Conservation (phyloP, 2,888 invertebrate species). For the Drosophila vallismaia region DNA sequence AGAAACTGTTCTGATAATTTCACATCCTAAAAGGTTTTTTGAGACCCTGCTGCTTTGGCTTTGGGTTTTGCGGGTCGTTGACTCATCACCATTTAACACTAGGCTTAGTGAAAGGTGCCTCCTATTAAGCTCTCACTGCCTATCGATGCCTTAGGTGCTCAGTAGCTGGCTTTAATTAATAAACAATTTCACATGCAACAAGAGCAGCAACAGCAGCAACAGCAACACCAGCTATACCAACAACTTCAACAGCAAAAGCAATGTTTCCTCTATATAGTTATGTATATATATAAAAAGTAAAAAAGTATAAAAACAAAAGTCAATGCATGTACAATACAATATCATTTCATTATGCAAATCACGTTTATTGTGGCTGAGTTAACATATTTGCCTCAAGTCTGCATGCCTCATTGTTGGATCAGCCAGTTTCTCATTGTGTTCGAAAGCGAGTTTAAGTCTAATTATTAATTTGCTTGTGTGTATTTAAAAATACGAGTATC, state of each 20-base stretch:
- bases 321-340: conserved; percentile 40
- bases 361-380: conserved; percentile 65
- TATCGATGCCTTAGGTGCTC: conserved; percentile 48
- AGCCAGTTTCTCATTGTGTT: conserved; percentile 44
- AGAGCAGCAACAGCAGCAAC: conserved; percentile 6
- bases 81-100: conserved; percentile 15
- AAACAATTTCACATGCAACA: conserved; percentile 43
- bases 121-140: conserved; percentile 48
- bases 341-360: conserved; percentile 55
- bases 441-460: conserved; percentile 26
- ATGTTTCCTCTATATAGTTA: conserved; percentile 28
- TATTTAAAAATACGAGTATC: conserved; percentile 14
- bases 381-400: conserved; percentile 43
- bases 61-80: conserved; percentile 20
- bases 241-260: conserved; percentile 10
- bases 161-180: conserved; percentile 41
- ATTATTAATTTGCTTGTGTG: conserved; percentile 53
- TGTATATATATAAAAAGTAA: conserved; percentile 26
- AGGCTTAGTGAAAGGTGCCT: conserved; percentile 39
- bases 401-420: conserved; percentile 37
- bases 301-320: conserved; percentile 23
- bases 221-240: neutral
- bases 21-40: conserved; percentile 15
- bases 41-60: conserved; percentile 9
- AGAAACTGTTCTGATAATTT: neutral